Base-by-base conservation (phyloP, 2,113 vertebrate species). In the Hemiprocne comata region DNA sequence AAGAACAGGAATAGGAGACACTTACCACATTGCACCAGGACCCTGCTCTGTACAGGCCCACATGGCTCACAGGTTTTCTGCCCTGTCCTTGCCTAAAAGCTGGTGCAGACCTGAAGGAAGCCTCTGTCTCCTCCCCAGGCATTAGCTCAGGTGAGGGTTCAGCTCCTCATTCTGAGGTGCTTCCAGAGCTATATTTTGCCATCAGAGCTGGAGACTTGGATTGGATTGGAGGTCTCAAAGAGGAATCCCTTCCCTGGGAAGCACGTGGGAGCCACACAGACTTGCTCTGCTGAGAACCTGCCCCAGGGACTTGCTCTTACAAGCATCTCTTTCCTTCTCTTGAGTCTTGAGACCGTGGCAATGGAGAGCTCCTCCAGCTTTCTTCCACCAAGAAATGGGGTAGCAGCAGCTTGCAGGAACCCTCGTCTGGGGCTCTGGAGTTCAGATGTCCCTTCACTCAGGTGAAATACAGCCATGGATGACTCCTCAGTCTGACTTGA, bases 371-470 rank as follows among this genome's bases (percentile, higher is more conserved):
- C 58, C 82, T 79, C 54, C 82, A 73, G 58, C 34, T n/a, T 38
- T 53, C 61, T 48, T 54, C 42, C 38, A 61, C 94, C 54, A n/a
- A 11, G 64, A 7, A 53, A 7, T 0, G 9, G 28, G 40, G 4
- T 12, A 17, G 31, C 2, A 79, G n/a, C 85, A 77, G 86, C 79
- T 54, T 28, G 50, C 54, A 88, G 83, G 51, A 84, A 17, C 58
- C 50, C 25, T 73, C 44, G 4, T 2, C 1, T 17, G 44, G 51
- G 73, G 31, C 50, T 73, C 79, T 7, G 42, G n/a, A 19, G 44
- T 25, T 66, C 6, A 6, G 40, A 2, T 10, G 19, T 24, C 53
- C 8, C 0, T 57, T 50, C 62, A 11, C 57, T 53, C 6, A 0
- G 44, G 12, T 31, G 50, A 48, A 78, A 55, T 3, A 23, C 54